Evolutionary conservation across 2,888 invertebrate genomes (phyloP).

Genomic region (Neoitamus cyanurus): DNA sequence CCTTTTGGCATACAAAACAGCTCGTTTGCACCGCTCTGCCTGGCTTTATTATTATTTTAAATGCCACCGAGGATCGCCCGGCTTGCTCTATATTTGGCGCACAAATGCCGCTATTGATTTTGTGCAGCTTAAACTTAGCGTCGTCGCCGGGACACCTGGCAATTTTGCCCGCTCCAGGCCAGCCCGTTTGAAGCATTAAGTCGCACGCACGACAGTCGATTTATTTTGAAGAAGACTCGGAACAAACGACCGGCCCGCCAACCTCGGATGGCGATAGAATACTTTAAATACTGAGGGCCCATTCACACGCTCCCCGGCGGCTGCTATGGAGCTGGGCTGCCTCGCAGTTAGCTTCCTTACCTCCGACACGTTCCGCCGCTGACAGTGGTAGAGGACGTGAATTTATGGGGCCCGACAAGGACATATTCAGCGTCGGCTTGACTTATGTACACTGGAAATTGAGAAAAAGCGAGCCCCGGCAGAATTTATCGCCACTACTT

Average conservation of each 20-base stretch:
- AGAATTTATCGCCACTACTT: conserved; percentile 37
- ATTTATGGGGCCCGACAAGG: conserved; percentile 35
- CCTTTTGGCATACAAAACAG: conserved; percentile 9
- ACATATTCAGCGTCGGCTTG: conserved; percentile 37
- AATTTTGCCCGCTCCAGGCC: background rate
- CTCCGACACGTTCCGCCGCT: background rate
- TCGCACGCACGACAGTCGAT: conserved; percentile 38
- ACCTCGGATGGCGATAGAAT: background rate
- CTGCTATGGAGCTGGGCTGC: background rate
- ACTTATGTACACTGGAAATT: conserved; percentile 35
- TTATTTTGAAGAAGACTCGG: conserved; percentile 17
- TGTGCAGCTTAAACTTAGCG: background rate
- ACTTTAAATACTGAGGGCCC: background rate
- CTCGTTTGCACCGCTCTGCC: background rate
- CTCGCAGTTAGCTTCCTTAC: background rate
- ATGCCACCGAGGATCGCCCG: background rate
- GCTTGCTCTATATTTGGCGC: conserved; percentile 31
- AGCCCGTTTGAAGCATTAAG: background rate
- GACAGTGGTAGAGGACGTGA: conserved; percentile 3
- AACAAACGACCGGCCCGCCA: background rate
- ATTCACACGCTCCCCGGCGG: conserved; percentile 24
- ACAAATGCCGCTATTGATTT: conserved; percentile 15
- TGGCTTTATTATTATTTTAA: conserved; percentile 1
- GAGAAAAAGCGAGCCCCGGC: conserved; percentile 14
- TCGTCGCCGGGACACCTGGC: background rate